Conservation (phyloP, 2,797 vertebrate species). For the Valencia hispanica region DNA sequence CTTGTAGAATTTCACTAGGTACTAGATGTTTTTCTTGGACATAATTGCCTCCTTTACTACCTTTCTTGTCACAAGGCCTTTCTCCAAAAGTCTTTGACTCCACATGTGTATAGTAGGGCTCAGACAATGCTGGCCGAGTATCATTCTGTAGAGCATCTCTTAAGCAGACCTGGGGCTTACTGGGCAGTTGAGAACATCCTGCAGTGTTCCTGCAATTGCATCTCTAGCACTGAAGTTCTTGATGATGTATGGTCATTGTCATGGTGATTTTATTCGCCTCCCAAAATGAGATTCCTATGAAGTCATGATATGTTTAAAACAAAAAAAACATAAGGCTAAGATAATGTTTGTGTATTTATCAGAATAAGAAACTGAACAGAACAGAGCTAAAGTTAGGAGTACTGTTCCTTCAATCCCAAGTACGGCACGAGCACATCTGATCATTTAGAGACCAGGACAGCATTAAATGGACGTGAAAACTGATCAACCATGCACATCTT, state of each 20-base stretch:
- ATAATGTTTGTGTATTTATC: neutral
- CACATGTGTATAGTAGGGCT: neutral
- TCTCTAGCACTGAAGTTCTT: no score
- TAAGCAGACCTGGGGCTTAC: no score
- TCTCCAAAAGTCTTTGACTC: neutral
- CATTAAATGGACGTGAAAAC: neutral
- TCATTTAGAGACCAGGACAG: neutral
- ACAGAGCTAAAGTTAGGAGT: neutral
- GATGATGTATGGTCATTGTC: neutral
- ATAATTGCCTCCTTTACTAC: neutral
- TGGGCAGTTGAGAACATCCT: no score
- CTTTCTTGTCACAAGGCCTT: neutral
- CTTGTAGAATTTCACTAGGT: neutral
- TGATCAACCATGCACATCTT: neutral
- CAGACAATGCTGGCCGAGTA: neutral
- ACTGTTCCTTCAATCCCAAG: neutral
- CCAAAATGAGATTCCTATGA: neutral
- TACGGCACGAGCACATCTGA: neutral
- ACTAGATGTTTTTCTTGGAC: neutral
- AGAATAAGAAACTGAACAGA: neutral
- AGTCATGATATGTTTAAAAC: neutral
- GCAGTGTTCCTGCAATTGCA: no score
- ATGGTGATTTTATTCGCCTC: neutral
- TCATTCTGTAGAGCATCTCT: neutral
- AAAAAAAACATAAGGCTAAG: no score